Base-by-base conservation (phyloP, 2,888 invertebrate genomes). In the Tenthredo scrophulariae region DNA sequence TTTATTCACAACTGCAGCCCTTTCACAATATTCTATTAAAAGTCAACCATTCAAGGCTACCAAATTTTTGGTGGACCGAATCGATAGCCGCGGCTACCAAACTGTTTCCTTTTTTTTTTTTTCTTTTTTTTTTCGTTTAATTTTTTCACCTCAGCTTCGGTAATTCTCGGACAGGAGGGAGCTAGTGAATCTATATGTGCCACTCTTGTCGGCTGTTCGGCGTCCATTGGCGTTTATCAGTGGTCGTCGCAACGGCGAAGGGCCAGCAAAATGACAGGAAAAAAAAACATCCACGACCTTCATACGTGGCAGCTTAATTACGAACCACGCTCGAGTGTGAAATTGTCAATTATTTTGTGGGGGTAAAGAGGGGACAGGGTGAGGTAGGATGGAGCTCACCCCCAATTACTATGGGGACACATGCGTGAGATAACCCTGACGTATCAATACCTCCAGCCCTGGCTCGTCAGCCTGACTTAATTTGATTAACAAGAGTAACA, bases 221-320 rank as follows among this genome's bases (percentile, higher is more conserved):
- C 33, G 29, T 54, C 50, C 77, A 77, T 77, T 77, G 46, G 54
- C 33, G 54, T 54, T 54, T 77, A 77, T 77, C 77, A 77, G 77
- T 33, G 29, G 54, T 37, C 18, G 33, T 26, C 50, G 29, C 4
- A 54, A 33, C 54, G n/a, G 18, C 77, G 54, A 77, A 77, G 54
- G 77, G 46, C 77, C 77, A 46, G 54, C 50, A 77, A 18, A 77
- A 54, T 77, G 54, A 54, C 50, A 77, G 77, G 50, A 33, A 37
- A 37, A 54, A 77, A 77, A 77, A 77, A 77, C 77, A 77, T 26
- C 54, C 77, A 10, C 54, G 54, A 50, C 77, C 77, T 84, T 84
- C 85, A 86, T 84, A 85, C 87, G 86, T 89, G 89, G 89, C 90
- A 89, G 90, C 87, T 90, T 90, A 90, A 90, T 90, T 90, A 90